Percentiles rank a stretch among this genome's conserved stretches.
phyloP scores from a whole-genome alignment of 1,140 invertebrate species.

The Adelges cooleyi region DNA sequence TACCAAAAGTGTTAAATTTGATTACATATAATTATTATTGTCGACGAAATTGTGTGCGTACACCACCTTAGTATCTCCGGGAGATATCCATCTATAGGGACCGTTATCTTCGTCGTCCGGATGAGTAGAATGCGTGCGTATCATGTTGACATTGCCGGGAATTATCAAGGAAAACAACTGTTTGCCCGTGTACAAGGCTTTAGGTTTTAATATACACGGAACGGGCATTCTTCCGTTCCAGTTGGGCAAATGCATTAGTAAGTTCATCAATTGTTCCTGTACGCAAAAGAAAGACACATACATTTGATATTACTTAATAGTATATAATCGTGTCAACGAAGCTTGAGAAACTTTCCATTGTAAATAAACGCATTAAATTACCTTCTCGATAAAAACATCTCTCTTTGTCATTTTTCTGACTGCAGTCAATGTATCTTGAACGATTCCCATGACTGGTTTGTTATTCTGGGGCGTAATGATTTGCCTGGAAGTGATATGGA shows the following conservation, averaged over 20 bases:
- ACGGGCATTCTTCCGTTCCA: conserved; percentile 99
- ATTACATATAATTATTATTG: no score
- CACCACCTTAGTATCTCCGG: conserved; percentile 91
- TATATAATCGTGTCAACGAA: no score
- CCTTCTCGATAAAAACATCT: conserved; percentile 93
- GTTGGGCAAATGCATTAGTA: conserved; percentile 95
- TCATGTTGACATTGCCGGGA: conserved; percentile 96
- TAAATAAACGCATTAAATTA: conserved; percentile 33
- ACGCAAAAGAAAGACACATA: conserved; percentile 31
- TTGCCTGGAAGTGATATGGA: conserved; percentile 92
- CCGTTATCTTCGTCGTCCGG: conserved; percentile 98
- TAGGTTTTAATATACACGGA: conserved; percentile 95
- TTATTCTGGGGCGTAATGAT: conserved; percentile 97
- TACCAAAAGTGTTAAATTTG: no score
- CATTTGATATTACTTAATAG: no score
- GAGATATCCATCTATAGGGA: conserved; percentile 98
- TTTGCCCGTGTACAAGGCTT: conserved; percentile 96
- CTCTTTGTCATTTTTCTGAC: conserved; percentile 99
- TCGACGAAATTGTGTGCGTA: not conserved
- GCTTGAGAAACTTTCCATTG: not conserved
- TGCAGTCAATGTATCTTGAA: conserved; percentile 95
- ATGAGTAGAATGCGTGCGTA: conserved; percentile 95
- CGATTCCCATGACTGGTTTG: conserved; percentile 99
- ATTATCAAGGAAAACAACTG: conserved; percentile 98
- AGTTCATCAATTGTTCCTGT: conserved; percentile 91